These are phyloP conservation scores for Entosphenus tridentatus DNA, from an alignment of 2,113 vertebrate species.

Conservation along the genomic window DNA sequence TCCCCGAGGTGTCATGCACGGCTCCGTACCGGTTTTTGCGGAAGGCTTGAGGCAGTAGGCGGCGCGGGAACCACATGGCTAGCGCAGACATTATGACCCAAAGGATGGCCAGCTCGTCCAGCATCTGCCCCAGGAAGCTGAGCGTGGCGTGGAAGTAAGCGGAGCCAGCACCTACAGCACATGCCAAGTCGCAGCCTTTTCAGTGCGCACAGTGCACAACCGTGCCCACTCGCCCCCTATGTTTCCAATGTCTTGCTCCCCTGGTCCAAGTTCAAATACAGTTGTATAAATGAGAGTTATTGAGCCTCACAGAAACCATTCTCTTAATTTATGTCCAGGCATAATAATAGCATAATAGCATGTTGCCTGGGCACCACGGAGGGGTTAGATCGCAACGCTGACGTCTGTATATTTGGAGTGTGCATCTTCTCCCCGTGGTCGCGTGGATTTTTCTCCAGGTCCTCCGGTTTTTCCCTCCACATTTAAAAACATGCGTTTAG, in stretches of 20 bases:
- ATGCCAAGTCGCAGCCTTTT: constrained; percentile 6
- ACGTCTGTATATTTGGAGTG: too few relatives aligned
- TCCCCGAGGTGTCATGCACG: too few relatives aligned
- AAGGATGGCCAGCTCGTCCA: constrained; percentile 78
- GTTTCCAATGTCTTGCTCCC: not conserved
- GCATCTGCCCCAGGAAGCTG: constrained; percentile 92
- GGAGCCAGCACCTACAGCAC: constrained; percentile 59
- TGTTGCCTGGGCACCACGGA: too few relatives aligned
- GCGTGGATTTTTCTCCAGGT: too few relatives aligned
- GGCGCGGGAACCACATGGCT: constrained; percentile 91
- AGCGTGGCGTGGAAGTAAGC: constrained; percentile 92
- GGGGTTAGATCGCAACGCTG: too few relatives aligned
- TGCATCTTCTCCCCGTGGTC: too few relatives aligned
- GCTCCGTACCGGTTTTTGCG: constrained; percentile 47
- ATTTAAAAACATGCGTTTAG: too few relatives aligned
- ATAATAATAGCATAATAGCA: not conserved
- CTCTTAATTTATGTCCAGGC: not conserved
- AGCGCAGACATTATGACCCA: constrained; percentile 96
- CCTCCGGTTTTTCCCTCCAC: too few relatives aligned
- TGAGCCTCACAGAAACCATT: not conserved
- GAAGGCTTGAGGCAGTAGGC: constrained; percentile 73
- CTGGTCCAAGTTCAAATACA: too few relatives aligned
- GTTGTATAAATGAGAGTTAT: not conserved
- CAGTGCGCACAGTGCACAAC: not conserved
- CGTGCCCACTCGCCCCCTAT: not conserved